phyloP scores from a whole-genome alignment of 2,888 invertebrate species.

The Pandemis heparana region DNA sequence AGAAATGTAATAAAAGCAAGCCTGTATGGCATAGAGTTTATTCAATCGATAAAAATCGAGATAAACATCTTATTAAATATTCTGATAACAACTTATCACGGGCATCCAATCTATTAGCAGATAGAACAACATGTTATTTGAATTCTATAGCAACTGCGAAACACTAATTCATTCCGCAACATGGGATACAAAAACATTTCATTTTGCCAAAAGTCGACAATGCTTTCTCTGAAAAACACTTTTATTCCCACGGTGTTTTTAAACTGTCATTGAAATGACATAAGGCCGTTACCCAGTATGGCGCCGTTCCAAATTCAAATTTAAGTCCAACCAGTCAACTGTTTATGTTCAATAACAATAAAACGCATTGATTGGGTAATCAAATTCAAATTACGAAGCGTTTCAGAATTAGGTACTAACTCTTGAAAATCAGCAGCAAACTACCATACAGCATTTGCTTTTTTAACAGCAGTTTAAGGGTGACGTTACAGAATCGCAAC shows the following conservation, averaged over 20 bases:
- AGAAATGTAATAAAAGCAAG: neutral
- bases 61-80: neutral
- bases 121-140: neutral
- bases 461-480: neutral
- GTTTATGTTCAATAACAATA: constrained; percentile 1
- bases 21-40: neutral
- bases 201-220: constrained; percentile 6
- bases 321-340: constrained; percentile 19
- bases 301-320: constrained; percentile 60
- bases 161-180: neutral
- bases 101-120: neutral
- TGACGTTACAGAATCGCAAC: no score
- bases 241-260: constrained; percentile 49
- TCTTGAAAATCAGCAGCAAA: neutral
- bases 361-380: constrained; percentile 23
- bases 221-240: constrained; percentile 2
- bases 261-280: constrained; percentile 69
- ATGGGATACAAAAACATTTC: neutral
- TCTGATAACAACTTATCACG: neutral
- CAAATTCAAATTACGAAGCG: constrained; percentile 36
- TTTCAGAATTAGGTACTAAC: constrained; percentile 7
- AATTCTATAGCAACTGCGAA: neutral
- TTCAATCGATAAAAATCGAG: neutral
- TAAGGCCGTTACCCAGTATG: constrained; percentile 70
- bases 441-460: constrained; percentile 11